phyloP scores from a whole-genome alignment of 2,888 invertebrate species.

The Limnephilus rhombicus region DNA sequence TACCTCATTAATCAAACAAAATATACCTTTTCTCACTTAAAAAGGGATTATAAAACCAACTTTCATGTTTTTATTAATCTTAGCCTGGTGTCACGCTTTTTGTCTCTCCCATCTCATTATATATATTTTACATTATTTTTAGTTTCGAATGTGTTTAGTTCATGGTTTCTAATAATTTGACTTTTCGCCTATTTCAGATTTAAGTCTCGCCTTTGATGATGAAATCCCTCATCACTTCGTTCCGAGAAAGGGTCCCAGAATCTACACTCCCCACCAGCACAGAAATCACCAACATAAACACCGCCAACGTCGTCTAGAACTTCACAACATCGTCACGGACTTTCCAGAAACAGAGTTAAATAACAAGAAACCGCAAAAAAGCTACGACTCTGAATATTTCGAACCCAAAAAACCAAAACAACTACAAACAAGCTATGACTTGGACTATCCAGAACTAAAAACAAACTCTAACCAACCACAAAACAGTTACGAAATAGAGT shows the following conservation, averaged over 20 bases:
- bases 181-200: conserved; percentile 45
- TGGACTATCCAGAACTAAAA: conserved; percentile 1
- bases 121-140: not conserved
- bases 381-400: not conserved
- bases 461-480: not conserved
- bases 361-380: not conserved
- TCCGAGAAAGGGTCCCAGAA: conserved; percentile 33
- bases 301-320: conserved; percentile 50
- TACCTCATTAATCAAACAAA: not conserved
- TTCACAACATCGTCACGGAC: conserved; percentile 45
- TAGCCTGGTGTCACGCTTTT: not conserved
- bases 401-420: not conserved
- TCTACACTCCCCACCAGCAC: conserved; percentile 45
- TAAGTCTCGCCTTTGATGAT: conserved; percentile 14
- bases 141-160: not conserved
- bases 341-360: conserved; percentile 16
- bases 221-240: conserved; percentile 12
- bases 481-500: not conserved
- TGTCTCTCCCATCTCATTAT: not conserved
- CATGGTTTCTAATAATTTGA: not conserved
- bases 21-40: not conserved
- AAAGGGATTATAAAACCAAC: too few relatives aligned
- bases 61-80: not conserved
- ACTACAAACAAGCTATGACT: not conserved
- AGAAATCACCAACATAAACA: conserved; percentile 55